Base-by-base conservation (phyloP, 2,888 invertebrate species). In the Zele albiditarsus region DNA sequence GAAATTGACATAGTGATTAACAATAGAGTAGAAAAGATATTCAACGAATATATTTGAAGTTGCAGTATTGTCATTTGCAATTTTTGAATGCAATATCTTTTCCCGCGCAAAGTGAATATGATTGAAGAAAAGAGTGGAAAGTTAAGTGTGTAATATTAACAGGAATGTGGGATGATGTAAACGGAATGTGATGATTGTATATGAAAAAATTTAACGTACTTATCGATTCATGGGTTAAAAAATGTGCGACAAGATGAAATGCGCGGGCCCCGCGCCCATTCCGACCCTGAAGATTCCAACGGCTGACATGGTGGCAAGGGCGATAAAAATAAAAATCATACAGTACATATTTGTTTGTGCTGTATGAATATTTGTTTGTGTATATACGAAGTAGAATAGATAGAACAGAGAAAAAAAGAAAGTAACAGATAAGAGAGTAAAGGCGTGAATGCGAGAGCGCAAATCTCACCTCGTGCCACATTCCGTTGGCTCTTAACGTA, bases 391-490 rank as follows among this genome's bases (percentile, higher is more conserved):
- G 20, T 23, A 8, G 20, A 53, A 53, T 53, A 53, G 53, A 63
- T n/a, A 62, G 60, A 58, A 69, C 67, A 69, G 72, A 33, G 58
- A 68, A 57, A 57, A 49, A 23, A 53, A 63, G 65, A 25, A 12
- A 67, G 28, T 63, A 49, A 75, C 68, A 75, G 38, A 57, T 71
- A 72, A 72, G 65, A 76, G 75, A 80, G 72, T 73, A 72, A 65
- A 70, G 73, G 38, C 68, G 76, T 74, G 74, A 74, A 80, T 77
- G 77, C 75, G 77, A 78, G 73, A 79, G 74, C 76, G 83, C 83
- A 83, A 84, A 79, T 84, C 88, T 88, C 85, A 88, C 88, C 88
- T 88, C 88, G 87, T 88, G 88, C 88, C 86, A 87, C 88, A 88
- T 88, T 88, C 87, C 87, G 85, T 82, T 82, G 85, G 82, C 80